Evolutionary conservation across 2,797 vertebrate species (phyloP).

Genomic region (Esox lucius): DNA sequence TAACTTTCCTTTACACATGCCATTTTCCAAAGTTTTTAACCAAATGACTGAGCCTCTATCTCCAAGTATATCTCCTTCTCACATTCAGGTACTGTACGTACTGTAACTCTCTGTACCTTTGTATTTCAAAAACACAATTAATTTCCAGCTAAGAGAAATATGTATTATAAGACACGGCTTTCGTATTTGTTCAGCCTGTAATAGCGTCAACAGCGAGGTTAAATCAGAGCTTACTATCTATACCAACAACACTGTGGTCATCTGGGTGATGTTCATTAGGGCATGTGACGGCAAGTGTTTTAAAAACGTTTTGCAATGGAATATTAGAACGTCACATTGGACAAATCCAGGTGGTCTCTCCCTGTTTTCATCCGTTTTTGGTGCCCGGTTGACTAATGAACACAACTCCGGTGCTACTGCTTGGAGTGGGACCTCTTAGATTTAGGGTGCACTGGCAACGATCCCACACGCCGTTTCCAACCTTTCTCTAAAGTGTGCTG

Average conservation of each 20-base stretch:
- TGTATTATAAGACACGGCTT: neutral
- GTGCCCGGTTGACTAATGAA: neutral
- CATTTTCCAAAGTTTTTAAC: neutral
- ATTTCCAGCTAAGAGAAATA: neutral
- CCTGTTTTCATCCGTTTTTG: neutral
- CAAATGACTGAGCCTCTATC: neutral
- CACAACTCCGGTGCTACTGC: neutral
- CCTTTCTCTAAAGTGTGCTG: neutral
- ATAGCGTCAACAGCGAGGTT: neutral
- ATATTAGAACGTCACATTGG: neutral
- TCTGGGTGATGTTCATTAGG: neutral
- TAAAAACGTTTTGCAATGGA: neutral
- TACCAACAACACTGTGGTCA: neutral
- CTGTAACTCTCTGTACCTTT: neutral
- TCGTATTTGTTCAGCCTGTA: neutral
- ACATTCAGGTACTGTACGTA: neutral
- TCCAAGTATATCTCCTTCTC: neutral
- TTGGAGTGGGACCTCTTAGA: neutral
- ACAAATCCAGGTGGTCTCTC: neutral
- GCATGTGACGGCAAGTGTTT: neutral
- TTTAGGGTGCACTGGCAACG: neutral
- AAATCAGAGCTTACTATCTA: neutral
- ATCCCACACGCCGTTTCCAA: neutral
- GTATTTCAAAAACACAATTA: neutral
- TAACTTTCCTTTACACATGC: neutral